Evolutionary conservation across 2,797 vertebrate genomes (phyloP), one percentile per base, ranked within the genome.

Genomic region (Antennarius maculatus): DNA sequence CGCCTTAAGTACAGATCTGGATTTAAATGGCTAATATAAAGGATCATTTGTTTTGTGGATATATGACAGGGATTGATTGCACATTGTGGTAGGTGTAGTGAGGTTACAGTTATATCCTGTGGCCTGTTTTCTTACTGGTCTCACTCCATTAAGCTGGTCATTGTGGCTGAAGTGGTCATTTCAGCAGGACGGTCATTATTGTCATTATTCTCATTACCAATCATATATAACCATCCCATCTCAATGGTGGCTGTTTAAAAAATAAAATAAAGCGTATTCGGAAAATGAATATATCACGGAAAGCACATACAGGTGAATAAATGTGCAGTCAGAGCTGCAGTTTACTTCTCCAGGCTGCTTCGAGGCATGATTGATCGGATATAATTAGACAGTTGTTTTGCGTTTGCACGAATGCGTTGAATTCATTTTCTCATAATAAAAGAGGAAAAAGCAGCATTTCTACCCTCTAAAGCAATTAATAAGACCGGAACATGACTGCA

Each of bases 151-250:
- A 56, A 47, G 46, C 16, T 41, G 42, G 8, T 52, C 15, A 11
- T 23, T 54, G 27, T 34, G 28, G 13, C 23, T 63, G 49, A 54
- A 64, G 54, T 29, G 49, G 50, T 50, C 18, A 49, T 54, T 69
- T 48, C 27, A 54, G 18, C 37, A 17, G 55, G 29, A 27, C 17
- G 5, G 10, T 17, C 48, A n/a, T n/a, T n/a, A n/a, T n/a, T n/a
- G n/a, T 37, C 49, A 58, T 63, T 58, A 63, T 59, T 27, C 49
- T 42, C 46, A 46, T 43, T 34, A 9, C 11, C 14, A 18, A 34
- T 39, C 6, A 23, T 9, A 47, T n/a, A 49, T 53, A 39, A 47
- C 31, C 16, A 23, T 23, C 29, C 34, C 39, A 17, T 9, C 16
- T 15, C 15, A 57, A 29, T n/a, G 14, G 16, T 4, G 0, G 37